A percentile compares a stretch with the other conserved stretches of the same genome.
These are phyloP conservation scores for Oikopleura vanhoeffeni DNA, from an alignment of 23 tunicate species.

Conservation along the genomic window DNA sequence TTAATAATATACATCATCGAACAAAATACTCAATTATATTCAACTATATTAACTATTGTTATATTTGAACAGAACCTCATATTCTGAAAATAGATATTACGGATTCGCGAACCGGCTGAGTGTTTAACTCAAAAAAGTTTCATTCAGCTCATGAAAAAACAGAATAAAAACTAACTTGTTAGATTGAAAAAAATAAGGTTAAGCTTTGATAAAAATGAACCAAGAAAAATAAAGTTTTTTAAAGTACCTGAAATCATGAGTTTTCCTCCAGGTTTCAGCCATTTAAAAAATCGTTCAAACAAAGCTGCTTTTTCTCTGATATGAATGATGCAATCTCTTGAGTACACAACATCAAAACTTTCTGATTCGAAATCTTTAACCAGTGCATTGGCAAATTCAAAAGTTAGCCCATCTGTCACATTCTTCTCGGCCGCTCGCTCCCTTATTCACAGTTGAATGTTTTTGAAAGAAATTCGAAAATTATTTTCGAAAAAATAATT, in stretches of 20 bases:
- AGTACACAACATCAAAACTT: not conserved
- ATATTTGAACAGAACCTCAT: too few species aligned
- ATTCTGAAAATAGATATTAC: too few species aligned
- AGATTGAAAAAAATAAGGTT: not conserved
- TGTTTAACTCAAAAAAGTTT: too few species aligned
- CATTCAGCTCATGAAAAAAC: not conserved
- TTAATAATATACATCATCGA: too few species aligned
- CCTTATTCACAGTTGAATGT: not conserved
- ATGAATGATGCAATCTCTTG: not conserved
- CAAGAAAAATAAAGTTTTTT: too few species aligned
- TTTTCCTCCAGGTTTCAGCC: constrained; percentile 8
- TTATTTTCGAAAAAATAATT: not conserved
- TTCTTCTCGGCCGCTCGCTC: not conserved
- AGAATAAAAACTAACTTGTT: too few species aligned
- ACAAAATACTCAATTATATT: too few species aligned
- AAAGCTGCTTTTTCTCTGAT: not conserved
- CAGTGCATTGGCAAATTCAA: constrained; percentile 4
- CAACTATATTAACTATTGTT: too few species aligned
- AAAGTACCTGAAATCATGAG: constrained; percentile 4
- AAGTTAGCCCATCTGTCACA: not conserved
- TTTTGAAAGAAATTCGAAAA: too few species aligned
- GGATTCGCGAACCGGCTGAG: too few species aligned
- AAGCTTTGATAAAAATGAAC: not conserved
- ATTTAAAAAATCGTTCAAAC: not conserved
- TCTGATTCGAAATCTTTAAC: not conserved